Evolutionary conservation across 2,888 invertebrate species (phyloP).

Genomic region (Falcaria lacertinaria): DNA sequence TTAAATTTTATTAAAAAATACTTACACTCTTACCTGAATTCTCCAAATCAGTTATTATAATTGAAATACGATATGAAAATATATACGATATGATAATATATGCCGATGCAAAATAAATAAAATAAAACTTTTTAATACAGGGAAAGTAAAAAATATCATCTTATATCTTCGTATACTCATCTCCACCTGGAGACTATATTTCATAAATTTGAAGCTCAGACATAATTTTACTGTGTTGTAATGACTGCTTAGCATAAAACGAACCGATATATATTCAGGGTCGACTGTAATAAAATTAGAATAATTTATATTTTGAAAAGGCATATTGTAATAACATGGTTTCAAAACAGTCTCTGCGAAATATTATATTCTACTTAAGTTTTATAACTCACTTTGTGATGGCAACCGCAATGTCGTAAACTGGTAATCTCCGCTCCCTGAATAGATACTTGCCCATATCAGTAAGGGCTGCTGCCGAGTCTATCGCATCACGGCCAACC

Average conservation of each 20-base stretch:
- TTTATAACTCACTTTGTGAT: slow-evolving; percentile 91
- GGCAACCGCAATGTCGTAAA: slow-evolving; percentile 97
- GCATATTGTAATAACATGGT: too few relatives aligned
- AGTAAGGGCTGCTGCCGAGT: slow-evolving; percentile 95
- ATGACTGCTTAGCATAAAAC: slow-evolving; percentile 26
- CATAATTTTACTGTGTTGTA: slow-evolving; percentile 19
- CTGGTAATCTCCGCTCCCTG: slow-evolving; percentile 94
- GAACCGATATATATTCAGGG: slow-evolving; percentile 14
- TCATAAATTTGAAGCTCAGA: slow-evolving; percentile 13
- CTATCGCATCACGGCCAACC: slow-evolving; percentile 95
- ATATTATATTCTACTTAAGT: not conserved
- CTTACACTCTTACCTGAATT: slow-evolving; percentile 43
- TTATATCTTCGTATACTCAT: too few relatives aligned
- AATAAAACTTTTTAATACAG: too few relatives aligned
- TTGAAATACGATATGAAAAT: too few relatives aligned
- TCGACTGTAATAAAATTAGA: slow-evolving; percentile 26
- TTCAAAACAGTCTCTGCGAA: slow-evolving; percentile 18
- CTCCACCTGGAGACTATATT: too few relatives aligned
- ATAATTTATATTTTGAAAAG: slow-evolving; percentile 24
- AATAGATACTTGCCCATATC: slow-evolving; percentile 99
- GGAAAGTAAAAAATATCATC: too few relatives aligned
- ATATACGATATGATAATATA: too few relatives aligned
- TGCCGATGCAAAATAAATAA: too few relatives aligned
- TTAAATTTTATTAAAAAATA: slow-evolving; percentile 25
- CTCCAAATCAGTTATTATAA: too few relatives aligned